phyloP scores from a whole-genome alignment of 2,797 vertebrate genomes.

The Lepilemur septentrionalis region DNA sequence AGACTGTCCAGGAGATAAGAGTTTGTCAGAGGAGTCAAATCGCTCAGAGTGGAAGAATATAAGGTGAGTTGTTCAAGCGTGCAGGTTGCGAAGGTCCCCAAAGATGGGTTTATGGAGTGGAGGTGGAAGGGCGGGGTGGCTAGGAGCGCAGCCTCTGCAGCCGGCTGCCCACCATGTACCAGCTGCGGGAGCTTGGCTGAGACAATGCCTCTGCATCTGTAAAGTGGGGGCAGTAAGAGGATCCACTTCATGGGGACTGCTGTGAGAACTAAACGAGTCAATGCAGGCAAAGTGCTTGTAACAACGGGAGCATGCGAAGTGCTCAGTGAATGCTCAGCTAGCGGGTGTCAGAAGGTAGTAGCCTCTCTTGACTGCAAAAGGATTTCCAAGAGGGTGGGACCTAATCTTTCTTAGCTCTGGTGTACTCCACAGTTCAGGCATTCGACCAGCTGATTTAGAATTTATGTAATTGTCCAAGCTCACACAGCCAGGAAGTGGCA shows the following conservation, averaged over 20 bases:
- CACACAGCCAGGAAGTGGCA: neutral
- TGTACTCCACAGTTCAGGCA: neutral
- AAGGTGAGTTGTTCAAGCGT: constrained; percentile 29
- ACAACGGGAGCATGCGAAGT: neutral
- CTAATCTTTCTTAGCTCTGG: neutral
- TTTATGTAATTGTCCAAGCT: neutral
- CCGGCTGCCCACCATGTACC: neutral
- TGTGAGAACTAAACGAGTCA: neutral
- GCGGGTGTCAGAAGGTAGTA: neutral
- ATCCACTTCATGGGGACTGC: neutral
- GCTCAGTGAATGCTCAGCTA: neutral
- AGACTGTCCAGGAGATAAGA: constrained; percentile 43
- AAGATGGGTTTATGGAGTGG: neutral
- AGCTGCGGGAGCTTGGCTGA: neutral
- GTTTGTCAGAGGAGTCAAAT: constrained; percentile 45
- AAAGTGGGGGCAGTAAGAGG: neutral
- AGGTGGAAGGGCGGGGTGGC: neutral
- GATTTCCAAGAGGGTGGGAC: neutral
- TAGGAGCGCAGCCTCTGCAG: neutral
- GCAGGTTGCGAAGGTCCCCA: neutral
- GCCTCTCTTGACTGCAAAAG: neutral
- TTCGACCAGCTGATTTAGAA: neutral
- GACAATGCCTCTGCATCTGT: neutral
- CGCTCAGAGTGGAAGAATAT: neutral
- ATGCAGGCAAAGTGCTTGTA: neutral